Conservation (phyloP, 2,888 invertebrate genomes). For the Lasiommata megera region DNA sequence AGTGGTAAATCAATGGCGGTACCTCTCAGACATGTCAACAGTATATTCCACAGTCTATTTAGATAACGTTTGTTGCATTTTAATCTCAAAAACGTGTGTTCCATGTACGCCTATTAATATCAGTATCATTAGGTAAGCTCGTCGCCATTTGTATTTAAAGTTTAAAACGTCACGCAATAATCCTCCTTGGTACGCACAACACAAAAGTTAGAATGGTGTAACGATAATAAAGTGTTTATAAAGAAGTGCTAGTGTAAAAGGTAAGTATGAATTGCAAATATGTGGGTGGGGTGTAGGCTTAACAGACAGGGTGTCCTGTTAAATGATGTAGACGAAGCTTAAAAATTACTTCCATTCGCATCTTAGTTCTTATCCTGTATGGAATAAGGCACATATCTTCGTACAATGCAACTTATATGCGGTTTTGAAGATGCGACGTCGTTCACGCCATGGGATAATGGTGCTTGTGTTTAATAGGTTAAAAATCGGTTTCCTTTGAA, state of each 20-base stretch:
- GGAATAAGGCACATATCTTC: slow-evolving; percentile 17
- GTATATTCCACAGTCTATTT: slow-evolving; percentile 17
- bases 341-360: slow-evolving; percentile 23
- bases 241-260: slow-evolving; percentile 14
- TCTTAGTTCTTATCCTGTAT: slow-evolving; percentile 22
- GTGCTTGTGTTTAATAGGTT: not conserved
- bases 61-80: slow-evolving; percentile 20
- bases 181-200: not conserved
- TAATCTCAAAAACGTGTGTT: slow-evolving; percentile 26
- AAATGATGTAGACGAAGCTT: slow-evolving; percentile 31
- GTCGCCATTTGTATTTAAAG: not conserved
- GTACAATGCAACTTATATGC: slow-evolving; percentile 14
- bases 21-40: slow-evolving; percentile 18
- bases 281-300: slow-evolving; percentile 30
- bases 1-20: too few species aligned
- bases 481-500: slow-evolving; percentile 6
- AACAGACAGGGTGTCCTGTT: slow-evolving; percentile 31
- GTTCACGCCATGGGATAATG: slow-evolving; percentile 1
- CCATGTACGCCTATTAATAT: slow-evolving; percentile 23
- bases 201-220: slow-evolving; percentile 14
- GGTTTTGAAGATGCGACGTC: not conserved
- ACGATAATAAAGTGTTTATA: not conserved
- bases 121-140: slow-evolving; percentile 22
- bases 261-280: slow-evolving; percentile 34
- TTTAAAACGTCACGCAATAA: not conserved